phyloP scores from a whole-genome alignment of 2,888 invertebrate species.

The Bhutanitis thaidina region DNA sequence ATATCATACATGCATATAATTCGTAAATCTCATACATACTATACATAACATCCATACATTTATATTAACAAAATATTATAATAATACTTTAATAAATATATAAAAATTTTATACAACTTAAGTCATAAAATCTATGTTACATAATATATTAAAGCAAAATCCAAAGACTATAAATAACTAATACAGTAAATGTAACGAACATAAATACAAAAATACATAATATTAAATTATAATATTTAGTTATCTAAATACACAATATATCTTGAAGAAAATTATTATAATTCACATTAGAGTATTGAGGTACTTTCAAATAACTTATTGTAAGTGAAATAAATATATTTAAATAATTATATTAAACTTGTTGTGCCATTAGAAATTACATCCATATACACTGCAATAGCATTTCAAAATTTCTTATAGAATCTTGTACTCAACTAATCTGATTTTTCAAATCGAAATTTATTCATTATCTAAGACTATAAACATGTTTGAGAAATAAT shows the following conservation, averaged over 20 bases:
- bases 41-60: slow-evolving; percentile 15
- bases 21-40: slow-evolving; percentile 18
- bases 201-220: slow-evolving; percentile 28
- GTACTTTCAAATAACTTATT: slow-evolving; percentile 39
- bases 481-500: no score
- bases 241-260: slow-evolving; percentile 12
- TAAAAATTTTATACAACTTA: slow-evolving; percentile 22
- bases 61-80: slow-evolving; percentile 13
- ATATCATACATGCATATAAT: slow-evolving; percentile 18
- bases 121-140: slow-evolving; percentile 16
- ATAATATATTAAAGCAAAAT: slow-evolving; percentile 57
- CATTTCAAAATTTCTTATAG: not conserved
- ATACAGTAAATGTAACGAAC: slow-evolving; percentile 34
- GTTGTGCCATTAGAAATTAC: not conserved
- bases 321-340: slow-evolving; percentile 24
- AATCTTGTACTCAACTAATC: slow-evolving; percentile 12
- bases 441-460: not conserved
- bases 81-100: slow-evolving; percentile 28
- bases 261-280: not conserved
- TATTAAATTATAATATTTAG: not conserved
- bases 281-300: slow-evolving; percentile 44
- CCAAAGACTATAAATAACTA: slow-evolving; percentile 59
- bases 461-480: no score
- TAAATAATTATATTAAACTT: not conserved
- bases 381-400: not conserved